phyloP scores from a whole-genome alignment of 2,113 vertebrate species.

The Chionodraco myersi region DNA sequence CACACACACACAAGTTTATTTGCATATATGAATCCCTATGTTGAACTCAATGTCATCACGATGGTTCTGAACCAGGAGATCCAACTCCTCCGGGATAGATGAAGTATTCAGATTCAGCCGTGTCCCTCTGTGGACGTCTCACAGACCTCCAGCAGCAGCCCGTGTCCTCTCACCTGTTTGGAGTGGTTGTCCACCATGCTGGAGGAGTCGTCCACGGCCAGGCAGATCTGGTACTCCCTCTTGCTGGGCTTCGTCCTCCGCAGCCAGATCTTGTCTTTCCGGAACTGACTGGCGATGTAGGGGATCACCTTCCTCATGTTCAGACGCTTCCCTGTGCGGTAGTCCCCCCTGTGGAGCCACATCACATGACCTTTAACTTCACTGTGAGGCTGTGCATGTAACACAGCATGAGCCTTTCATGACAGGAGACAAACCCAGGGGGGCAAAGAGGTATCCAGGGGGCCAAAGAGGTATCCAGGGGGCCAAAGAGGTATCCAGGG shows the following conservation, averaged over 20 bases:
- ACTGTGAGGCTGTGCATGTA: neutral
- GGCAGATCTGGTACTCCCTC: constrained; percentile 96
- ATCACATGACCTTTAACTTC: neutral
- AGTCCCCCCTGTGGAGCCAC: constrained; percentile 89
- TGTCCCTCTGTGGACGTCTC: too few species aligned
- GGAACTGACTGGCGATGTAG: constrained; percentile 97
- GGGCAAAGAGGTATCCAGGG: too few species aligned
- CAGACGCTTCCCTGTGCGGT: constrained; percentile 94
- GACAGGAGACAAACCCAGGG: too few species aligned
- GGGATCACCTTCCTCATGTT: constrained; percentile 99
- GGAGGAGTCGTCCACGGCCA: constrained; percentile 97
- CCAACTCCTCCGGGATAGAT: too few species aligned
- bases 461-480: too few species aligned
- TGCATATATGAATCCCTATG: too few species aligned
- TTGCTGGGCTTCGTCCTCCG: constrained; percentile 97
- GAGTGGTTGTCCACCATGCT: constrained; percentile 99
- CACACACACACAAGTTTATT: too few species aligned
- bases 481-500: too few species aligned
- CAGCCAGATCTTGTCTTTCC: constrained; percentile 99
- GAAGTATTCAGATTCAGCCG: too few species aligned
- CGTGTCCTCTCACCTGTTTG: constrained; percentile 88
- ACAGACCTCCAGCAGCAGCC: too few species aligned
- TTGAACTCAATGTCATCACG: too few species aligned
- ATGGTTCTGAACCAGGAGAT: too few species aligned
- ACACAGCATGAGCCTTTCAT: neutral